phyloP scores from a whole-genome alignment of 2,797 vertebrate genomes.

The Trachurus trachurus region DNA sequence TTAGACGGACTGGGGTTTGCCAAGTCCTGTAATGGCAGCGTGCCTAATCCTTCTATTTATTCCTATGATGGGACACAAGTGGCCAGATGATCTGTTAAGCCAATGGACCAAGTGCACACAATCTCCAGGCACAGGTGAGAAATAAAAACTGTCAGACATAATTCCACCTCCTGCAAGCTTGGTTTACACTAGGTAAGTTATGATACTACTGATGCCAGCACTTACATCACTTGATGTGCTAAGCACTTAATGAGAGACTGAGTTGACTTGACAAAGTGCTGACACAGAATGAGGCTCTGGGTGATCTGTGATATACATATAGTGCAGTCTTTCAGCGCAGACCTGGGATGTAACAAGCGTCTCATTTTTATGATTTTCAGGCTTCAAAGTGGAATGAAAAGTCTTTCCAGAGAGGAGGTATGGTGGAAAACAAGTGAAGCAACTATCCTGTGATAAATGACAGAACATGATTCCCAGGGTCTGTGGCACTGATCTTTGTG shows the following conservation, averaged over 20 bases:
- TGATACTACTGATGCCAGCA: conserved; percentile 50
- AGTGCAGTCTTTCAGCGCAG: conserved; percentile 37
- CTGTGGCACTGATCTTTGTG: conserved; percentile 65
- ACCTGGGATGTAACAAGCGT: conserved; percentile 36
- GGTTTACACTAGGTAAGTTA: conserved; percentile 59
- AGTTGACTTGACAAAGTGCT: conserved; percentile 65
- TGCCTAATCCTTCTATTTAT: conserved; percentile 66
- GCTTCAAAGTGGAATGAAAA: conserved; percentile 27
- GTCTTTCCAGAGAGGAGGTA: conserved; percentile 33
- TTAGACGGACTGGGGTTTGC: conserved; percentile 53
- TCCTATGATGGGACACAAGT: conserved; percentile 64
- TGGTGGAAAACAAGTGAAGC: conserved; percentile 51
- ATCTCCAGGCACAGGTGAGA: conserved; percentile 69
- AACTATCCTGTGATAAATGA: conserved; percentile 62
- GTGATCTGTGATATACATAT: conserved; percentile 56
- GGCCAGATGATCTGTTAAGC: conserved; percentile 65
- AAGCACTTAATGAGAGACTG: conserved; percentile 67
- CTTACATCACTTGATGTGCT: conserved; percentile 69
- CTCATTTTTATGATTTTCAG: conserved; percentile 28
- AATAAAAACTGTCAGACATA: conserved; percentile 61
- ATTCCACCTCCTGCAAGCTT: conserved; percentile 52
- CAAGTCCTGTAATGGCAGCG: conserved; percentile 62
- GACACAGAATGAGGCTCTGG: conserved; percentile 47
- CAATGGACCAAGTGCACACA: conserved; percentile 36
- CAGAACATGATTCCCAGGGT: conserved; percentile 62